Conservation (phyloP, 2,797 vertebrate species). For the Chloroceryle inda region DNA sequence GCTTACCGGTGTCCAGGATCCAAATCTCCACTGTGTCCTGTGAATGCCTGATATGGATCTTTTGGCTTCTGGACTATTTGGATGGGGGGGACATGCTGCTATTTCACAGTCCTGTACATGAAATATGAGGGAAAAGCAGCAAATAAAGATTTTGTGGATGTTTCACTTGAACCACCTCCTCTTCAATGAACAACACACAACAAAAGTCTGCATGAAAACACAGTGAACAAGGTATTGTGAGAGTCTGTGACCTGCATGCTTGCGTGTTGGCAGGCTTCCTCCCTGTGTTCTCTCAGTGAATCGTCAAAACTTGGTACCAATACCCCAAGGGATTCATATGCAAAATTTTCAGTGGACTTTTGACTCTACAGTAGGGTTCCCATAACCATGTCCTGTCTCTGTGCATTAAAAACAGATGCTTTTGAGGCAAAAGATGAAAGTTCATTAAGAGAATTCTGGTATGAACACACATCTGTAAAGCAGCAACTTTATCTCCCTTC, state of each 20-base stretch:
- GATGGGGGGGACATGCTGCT: slow-evolving; percentile 87
- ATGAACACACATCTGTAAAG: slow-evolving; percentile 27
- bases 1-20: slow-evolving; percentile 96
- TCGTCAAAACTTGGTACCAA: not conserved
- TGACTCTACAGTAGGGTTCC: not conserved
- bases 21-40: slow-evolving; percentile 97
- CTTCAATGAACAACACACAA: not conserved
- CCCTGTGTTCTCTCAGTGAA: not conserved
- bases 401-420: slow-evolving; percentile 32
- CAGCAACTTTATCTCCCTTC: slow-evolving; percentile 44
- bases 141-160: slow-evolving; percentile 9
- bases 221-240: not conserved
- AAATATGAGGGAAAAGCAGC: not conserved
- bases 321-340: not conserved
- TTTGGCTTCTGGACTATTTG: slow-evolving; percentile 85
- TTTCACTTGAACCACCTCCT: not conserved
- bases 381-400: not conserved
- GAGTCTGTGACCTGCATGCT: not conserved
- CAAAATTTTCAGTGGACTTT: not conserved
- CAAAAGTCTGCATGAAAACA: not conserved
- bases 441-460: slow-evolving; percentile 26
- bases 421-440: slow-evolving; percentile 42
- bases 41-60: slow-evolving; percentile 79
- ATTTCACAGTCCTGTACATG: slow-evolving; percentile 92
- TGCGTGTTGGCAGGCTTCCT: not conserved